A percentile compares a stretch with the other conserved stretches of the same genome.
phyloP scores from a whole-genome alignment of 2,888 invertebrate genomes.

The Hanleya hanleyi region DNA sequence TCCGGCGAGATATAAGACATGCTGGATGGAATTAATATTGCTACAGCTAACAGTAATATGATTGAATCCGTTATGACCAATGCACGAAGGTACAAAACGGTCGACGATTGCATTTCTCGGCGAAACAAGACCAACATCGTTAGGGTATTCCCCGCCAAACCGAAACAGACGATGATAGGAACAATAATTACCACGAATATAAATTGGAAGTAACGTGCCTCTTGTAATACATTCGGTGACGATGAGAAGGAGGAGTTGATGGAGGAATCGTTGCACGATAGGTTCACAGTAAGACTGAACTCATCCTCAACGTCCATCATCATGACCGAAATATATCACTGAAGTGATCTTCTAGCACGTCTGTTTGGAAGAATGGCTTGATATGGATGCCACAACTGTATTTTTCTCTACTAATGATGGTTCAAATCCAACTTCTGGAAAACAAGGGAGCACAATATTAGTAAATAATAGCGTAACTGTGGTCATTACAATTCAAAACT shows the following conservation, averaged over 20 bases:
- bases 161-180: slow-evolving; percentile 56
- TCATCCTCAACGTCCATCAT: slow-evolving; percentile 30
- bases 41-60: slow-evolving; percentile 46
- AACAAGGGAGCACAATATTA: too few relatives aligned
- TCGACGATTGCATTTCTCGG: slow-evolving; percentile 64
- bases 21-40: slow-evolving; percentile 47
- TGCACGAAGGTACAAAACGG: slow-evolving; percentile 59
- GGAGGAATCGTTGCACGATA: slow-evolving; percentile 49
- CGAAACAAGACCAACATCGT: slow-evolving; percentile 67
- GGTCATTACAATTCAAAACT: too few relatives aligned
- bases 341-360: too few relatives aligned
- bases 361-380: too few relatives aligned
- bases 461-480: too few relatives aligned
- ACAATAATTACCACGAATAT: slow-evolving; percentile 60
- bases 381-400: too few relatives aligned
- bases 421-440: too few relatives aligned
- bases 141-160: slow-evolving; percentile 63
- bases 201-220: slow-evolving; percentile 51
- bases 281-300: slow-evolving; percentile 57
- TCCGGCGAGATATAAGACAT: slow-evolving; percentile 43
- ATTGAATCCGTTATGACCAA: slow-evolving; percentile 63
- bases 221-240: slow-evolving; percentile 24
- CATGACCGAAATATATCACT: neutral
- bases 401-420: too few relatives aligned
- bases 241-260: slow-evolving; percentile 41